Evolutionary conservation across 2,888 invertebrate species (phyloP).

Genomic region (Pollenia labialis): DNA sequence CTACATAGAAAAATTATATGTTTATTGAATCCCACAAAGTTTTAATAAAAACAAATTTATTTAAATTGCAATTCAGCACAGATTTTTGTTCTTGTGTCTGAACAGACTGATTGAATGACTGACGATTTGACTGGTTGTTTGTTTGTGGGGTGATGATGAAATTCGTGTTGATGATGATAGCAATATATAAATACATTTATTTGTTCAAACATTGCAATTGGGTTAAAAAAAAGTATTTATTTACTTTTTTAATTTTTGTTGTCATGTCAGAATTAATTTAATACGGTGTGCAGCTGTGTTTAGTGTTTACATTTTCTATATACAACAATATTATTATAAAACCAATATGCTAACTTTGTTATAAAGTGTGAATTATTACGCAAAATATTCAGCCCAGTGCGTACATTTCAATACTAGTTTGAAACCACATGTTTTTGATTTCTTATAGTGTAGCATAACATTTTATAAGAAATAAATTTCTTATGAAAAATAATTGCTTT

Average conservation of each 20-base stretch:
- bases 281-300: not conserved
- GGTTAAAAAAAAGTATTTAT: slow-evolving; percentile 29
- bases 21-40: not conserved
- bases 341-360: no score
- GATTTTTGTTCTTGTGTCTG: not conserved
- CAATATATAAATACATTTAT: not conserved
- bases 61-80: slow-evolving; percentile 35
- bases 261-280: not conserved
- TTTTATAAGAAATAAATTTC: no score
- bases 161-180: not conserved
- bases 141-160: slow-evolving; percentile 9
- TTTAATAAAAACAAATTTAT: slow-evolving; percentile 31
- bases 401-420: no score
- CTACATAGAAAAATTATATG: not conserved
- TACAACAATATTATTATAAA: no score
- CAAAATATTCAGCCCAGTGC: no score
- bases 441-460: no score
- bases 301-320: not conserved
- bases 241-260: not conserved
- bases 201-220: slow-evolving; percentile 28
- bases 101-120: not conserved
- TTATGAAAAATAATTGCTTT: no score
- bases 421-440: no score
- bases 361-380: no score
- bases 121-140: slow-evolving; percentile 1